These are phyloP conservation scores for Aspidiotus rigidus DNA, from an alignment of 2,888 invertebrate species.

Conservation along the genomic window DNA sequence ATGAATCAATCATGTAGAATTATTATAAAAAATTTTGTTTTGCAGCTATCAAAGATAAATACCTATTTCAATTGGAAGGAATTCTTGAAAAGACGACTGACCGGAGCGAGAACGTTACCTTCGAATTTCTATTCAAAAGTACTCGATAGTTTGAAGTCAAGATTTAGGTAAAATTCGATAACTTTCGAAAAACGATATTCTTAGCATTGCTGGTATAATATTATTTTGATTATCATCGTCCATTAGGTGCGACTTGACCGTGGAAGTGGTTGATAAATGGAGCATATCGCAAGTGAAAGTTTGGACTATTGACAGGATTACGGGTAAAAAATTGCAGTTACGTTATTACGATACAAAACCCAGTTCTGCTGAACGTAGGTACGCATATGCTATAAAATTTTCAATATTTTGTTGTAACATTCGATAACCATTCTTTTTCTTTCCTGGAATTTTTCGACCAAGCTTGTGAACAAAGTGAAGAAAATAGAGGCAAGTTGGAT, in stretches of 20 bases:
- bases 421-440: too few relatives aligned
- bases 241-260: conserved; percentile 61
- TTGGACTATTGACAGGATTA: conserved; percentile 78
- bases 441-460: too few relatives aligned
- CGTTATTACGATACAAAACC: conserved; percentile 70
- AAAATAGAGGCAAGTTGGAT: too few relatives aligned
- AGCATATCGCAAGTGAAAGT: conserved; percentile 86
- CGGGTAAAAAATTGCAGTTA: conserved; percentile 84
- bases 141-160: conserved; percentile 69
- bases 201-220: too few relatives aligned
- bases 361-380: conserved; percentile 15
- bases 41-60: conserved; percentile 77
- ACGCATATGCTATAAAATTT: neutral
- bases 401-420: too few relatives aligned
- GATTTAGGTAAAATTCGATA: conserved; percentile 51
- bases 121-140: conserved; percentile 85
- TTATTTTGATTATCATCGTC: neutral
- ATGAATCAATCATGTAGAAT: too few relatives aligned
- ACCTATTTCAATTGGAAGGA: conserved; percentile 95
- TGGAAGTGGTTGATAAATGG: conserved; percentile 94
- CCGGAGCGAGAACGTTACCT: conserved; percentile 89
- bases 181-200: neutral
- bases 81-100: conserved; percentile 80
- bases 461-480: too few relatives aligned
- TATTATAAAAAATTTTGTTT: conserved; percentile 27